These are phyloP conservation scores for Tinea trinotella DNA, from an alignment of 2,888 invertebrate species.

Conservation along the genomic window DNA sequence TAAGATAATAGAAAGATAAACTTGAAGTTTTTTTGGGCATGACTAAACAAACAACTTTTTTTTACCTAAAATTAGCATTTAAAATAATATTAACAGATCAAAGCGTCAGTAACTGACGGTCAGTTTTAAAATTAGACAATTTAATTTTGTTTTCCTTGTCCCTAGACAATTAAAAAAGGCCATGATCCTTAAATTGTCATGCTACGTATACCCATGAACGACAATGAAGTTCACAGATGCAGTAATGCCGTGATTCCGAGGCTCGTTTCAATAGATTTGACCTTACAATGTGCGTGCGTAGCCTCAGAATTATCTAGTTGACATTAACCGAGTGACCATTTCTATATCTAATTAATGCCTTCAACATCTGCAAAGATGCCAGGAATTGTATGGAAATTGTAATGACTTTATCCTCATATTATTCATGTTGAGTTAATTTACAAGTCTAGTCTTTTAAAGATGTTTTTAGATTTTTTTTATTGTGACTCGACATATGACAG, in stretches of 20 bases:
- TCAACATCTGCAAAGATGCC: background rate
- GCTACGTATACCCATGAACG: background rate
- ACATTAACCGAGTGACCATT: constrained; percentile 16
- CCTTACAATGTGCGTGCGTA: constrained; percentile 9
- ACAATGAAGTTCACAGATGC: constrained; percentile 3
- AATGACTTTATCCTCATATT: background rate
- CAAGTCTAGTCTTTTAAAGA: too few species aligned
- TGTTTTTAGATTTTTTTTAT: background rate
- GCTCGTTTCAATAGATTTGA: constrained; percentile 3
- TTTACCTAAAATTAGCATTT: too few species aligned
- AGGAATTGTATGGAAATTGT: background rate
- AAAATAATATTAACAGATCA: too few species aligned
- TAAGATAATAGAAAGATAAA: too few species aligned
- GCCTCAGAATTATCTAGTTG: constrained; percentile 13
- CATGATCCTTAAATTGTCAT: constrained; percentile 3
- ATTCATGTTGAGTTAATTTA: background rate
- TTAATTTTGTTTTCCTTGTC: too few species aligned
- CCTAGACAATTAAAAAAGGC: background rate
- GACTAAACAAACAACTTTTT: too few species aligned
- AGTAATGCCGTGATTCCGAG: constrained; percentile 1
- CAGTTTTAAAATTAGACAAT: too few species aligned
- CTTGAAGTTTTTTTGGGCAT: too few species aligned
- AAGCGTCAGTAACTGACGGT: too few species aligned
- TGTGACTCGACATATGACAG: background rate
- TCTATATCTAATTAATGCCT: constrained; percentile 10